Evolutionary conservation across 2,888 invertebrate species (phyloP), one percentile per base, ranked within the genome.

Genomic region (Scaptomyza caliginosa): DNA sequence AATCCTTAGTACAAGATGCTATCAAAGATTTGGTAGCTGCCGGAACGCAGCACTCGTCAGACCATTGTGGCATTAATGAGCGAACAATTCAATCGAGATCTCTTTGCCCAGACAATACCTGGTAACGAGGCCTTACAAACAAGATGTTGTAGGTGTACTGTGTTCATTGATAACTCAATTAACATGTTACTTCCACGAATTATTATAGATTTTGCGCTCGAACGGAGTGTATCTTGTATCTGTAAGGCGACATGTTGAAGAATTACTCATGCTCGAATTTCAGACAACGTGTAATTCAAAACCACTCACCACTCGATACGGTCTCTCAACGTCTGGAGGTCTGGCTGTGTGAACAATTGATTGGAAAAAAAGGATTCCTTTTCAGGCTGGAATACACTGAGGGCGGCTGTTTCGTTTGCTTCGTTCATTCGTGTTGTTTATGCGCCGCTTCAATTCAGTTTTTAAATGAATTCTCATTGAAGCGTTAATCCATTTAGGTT

Each of bases 401-500:
- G 7, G 8, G 24, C 6, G 23, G 7, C 4, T 8, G 24, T 24
- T 24, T 24, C 24, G 24, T 24, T 24, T 7, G 24, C 24, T 59
- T 48, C 59, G 50, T 34, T 58, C 30, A 30, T 30, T 32, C 13
- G 54, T 36, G 48, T 45, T 62, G 62, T 45, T 62, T 64, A 21
- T 56, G 54, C 40, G 6, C 21, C 51, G 46, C 17, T 56, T 68
- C 57, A 54, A 58, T 59, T 74, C 43, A 66, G 52, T 71, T 67
- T 67, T 69, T 68, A 76, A 84, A 83, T 77, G 74, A 86, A 76
- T 83, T 80, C 69, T 63, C 86, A 85, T 67, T 83, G 80, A 85
- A 87, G 88, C 85, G 88, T 88, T 83, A 88, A 86, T 88, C 86
- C 77, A 69, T 87, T 86, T 75, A 60, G 73, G 78, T 46, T 67